These are phyloP conservation scores for Coenonympha glycerion DNA, from an alignment of 2,888 invertebrate species.

Conservation along the genomic window DNA sequence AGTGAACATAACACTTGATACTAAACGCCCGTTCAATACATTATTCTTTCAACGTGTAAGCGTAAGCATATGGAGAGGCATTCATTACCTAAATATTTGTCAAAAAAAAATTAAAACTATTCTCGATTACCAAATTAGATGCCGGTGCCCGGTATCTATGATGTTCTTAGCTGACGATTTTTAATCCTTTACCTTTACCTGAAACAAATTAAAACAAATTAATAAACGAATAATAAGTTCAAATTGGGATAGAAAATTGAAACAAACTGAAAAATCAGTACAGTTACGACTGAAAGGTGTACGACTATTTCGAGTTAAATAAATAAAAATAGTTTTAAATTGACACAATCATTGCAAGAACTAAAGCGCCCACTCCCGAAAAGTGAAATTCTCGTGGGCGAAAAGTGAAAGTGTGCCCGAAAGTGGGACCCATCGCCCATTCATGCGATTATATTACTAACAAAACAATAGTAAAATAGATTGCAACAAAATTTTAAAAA, in stretches of 20 bases:
- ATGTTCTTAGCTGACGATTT: neutral
- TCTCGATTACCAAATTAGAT: neutral
- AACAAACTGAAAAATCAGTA: neutral
- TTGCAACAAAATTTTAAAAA: neutral
- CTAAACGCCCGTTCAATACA: too few species aligned
- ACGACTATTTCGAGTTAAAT: too few species aligned
- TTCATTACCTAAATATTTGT: neutral
- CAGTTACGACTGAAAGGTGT: too few species aligned
- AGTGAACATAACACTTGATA: too few species aligned
- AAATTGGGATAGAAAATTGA: neutral
- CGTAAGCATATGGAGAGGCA: too few species aligned
- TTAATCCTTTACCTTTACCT: constrained; percentile 65
- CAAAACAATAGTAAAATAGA: constrained; percentile 3
- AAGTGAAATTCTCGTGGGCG: constrained; percentile 49
- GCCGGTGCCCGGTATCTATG: neutral
- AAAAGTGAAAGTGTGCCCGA: constrained; percentile 53
- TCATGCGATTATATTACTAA: too few species aligned
- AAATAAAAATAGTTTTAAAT: too few species aligned
- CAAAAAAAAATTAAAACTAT: too few species aligned
- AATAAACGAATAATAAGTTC: neutral
- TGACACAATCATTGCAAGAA: constrained; percentile 1
- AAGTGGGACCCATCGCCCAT: neutral
- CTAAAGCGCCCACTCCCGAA: constrained; percentile 36
- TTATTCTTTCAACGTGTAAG: too few species aligned
- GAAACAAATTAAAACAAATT: constrained; percentile 40